phyloP scores from a whole-genome alignment of 2,113 vertebrate genomes.

The Istiophorus platypterus region DNA sequence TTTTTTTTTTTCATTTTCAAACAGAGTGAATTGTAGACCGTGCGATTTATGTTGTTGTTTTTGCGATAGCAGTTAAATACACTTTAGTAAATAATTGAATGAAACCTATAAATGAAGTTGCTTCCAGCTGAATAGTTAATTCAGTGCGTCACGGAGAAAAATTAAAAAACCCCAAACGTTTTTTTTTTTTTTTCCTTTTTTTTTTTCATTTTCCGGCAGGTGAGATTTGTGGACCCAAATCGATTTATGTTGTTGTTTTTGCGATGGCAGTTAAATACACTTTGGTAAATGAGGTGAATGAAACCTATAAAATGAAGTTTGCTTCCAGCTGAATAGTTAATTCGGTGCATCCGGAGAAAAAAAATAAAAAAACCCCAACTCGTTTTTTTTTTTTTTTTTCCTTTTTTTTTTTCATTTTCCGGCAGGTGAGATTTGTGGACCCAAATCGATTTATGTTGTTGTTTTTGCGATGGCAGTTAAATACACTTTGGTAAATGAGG shows the following conservation, averaged over 20 bases:
- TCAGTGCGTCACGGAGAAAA: slow-evolving; percentile 77
- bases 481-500: slow-evolving; percentile 84
- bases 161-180: slow-evolving; percentile 56
- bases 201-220: slow-evolving; percentile 67
- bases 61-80: slow-evolving; percentile 77
- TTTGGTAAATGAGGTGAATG: slow-evolving; percentile 85
- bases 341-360: slow-evolving; percentile 77
- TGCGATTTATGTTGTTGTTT: slow-evolving; percentile 80
- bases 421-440: slow-evolving; percentile 79
- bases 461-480: slow-evolving; percentile 77
- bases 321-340: slow-evolving; percentile 88
- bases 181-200: slow-evolving; percentile 19
- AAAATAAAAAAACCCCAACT: neutral
- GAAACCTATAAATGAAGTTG: slow-evolving; percentile 87
- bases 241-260: slow-evolving; percentile 80
- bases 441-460: slow-evolving; percentile 80
- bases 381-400: slow-evolving; percentile 41
- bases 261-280: slow-evolving; percentile 77
- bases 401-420: slow-evolving; percentile 36
- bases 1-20: too few relatives aligned
- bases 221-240: slow-evolving; percentile 79
- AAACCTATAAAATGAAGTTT: slow-evolving; percentile 87
- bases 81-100: slow-evolving; percentile 85
- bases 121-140: slow-evolving; percentile 88
- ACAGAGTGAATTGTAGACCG: too few relatives aligned